Evolutionary conservation across 2,797 vertebrate genomes (phyloP).

Genomic region (Trematomus bernacchii): DNA sequence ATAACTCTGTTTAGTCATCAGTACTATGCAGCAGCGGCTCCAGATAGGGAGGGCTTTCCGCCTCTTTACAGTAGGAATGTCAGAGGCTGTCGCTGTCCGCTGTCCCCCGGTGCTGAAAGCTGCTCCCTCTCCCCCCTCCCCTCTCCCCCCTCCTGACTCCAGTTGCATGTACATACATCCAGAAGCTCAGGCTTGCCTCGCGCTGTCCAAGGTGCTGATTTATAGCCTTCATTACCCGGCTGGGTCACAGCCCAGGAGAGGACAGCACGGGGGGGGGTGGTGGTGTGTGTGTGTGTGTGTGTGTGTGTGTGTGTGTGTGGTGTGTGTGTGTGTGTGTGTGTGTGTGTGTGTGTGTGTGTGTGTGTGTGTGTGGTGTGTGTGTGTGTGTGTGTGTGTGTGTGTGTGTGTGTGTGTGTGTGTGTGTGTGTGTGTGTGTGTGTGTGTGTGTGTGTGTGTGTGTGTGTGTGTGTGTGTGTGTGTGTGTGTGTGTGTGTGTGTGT

Average conservation of each 20-base stretch:
- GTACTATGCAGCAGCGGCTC: conserved; percentile 52
- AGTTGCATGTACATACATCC: conserved; percentile 18
- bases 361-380: conserved; percentile 3
- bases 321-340: conserved; percentile 8
- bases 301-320: conserved; percentile 17
- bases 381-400: conserved; percentile 17
- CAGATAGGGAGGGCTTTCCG: conserved; percentile 44
- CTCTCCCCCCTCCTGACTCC: conserved; percentile 27
- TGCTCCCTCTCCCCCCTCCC: conserved; percentile 12
- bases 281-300: conserved; percentile 32
- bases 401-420: conserved; percentile 2
- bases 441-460: conserved; percentile 24
- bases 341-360: conserved; percentile 15
- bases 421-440: conserved; percentile 4
- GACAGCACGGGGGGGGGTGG: conserved; percentile 27
- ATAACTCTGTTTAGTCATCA: conserved; percentile 79
- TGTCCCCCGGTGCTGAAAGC: conserved; percentile 53
- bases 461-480: conserved; percentile 18
- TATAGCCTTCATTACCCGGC: conserved; percentile 78
- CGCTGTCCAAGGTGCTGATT: conserved; percentile 84
- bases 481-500: neutral
- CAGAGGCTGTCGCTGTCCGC: conserved; percentile 65
- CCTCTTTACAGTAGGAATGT: conserved; percentile 61
- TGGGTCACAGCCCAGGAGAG: conserved; percentile 68
- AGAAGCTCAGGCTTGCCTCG: conserved; percentile 44